These are phyloP conservation scores for Octonoba sinensis DNA, from an alignment of 2,888 invertebrate species.

Conservation along the genomic window DNA sequence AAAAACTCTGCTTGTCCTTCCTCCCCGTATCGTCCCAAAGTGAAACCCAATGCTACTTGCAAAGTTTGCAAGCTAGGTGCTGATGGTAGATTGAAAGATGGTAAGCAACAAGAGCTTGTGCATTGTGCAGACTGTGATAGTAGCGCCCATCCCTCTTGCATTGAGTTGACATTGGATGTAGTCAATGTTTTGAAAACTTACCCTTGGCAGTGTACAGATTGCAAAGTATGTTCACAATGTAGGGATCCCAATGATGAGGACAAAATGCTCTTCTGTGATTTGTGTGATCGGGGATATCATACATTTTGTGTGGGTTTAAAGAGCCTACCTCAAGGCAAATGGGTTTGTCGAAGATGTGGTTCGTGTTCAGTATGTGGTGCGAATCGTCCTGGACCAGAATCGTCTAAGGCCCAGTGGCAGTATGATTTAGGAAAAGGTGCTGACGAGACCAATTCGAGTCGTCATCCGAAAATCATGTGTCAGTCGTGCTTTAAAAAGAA, in stretches of 20 bases:
- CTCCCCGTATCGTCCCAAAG: constrained; percentile 58
- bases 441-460: constrained; percentile 7
- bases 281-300: constrained; percentile 94
- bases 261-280: constrained; percentile 94
- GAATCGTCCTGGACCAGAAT: constrained; percentile 71
- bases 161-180: constrained; percentile 87
- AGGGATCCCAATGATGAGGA: constrained; percentile 85
- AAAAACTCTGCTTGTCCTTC: constrained; percentile 10
- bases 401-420: constrained; percentile 53
- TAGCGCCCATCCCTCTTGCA: constrained; percentile 85
- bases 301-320: constrained; percentile 89
- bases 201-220: constrained; percentile 93
- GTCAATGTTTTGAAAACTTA: constrained; percentile 86
- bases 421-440: constrained; percentile 25
- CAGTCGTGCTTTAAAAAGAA: constrained; percentile 51
- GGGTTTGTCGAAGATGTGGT: constrained; percentile 88
- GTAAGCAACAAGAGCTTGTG: constrained; percentile 75
- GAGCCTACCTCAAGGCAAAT: constrained; percentile 85
- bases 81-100: constrained; percentile 71
- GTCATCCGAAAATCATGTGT: constrained; percentile 44
- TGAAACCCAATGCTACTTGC: constrained; percentile 63
- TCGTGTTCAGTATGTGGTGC: constrained; percentile 76
- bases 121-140: constrained; percentile 77
- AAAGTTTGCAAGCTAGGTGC: constrained; percentile 65
- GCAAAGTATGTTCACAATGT: constrained; percentile 90